These are phyloP conservation scores for Hartigia nigra DNA, from an alignment of 2,888 invertebrate species.

Conservation along the genomic window DNA sequence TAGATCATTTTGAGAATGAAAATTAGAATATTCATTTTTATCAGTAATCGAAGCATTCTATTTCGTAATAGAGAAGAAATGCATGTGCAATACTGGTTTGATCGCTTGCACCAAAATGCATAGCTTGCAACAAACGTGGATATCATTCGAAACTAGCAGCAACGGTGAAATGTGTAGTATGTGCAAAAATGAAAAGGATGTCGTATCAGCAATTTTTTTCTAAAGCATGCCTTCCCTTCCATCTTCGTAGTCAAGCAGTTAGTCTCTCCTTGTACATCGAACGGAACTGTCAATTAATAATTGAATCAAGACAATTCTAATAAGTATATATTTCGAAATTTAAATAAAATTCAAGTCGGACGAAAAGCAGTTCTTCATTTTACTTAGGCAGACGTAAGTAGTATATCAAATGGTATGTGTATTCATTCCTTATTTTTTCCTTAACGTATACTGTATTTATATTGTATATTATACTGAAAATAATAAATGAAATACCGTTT, in stretches of 20 bases:
- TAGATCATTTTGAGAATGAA: background rate
- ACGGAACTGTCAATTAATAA: background rate
- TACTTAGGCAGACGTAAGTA: background rate
- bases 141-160: constrained; percentile 15
- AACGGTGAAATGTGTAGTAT: constrained; percentile 40
- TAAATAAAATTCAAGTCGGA: background rate
- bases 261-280: background rate
- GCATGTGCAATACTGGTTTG: background rate
- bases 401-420: background rate
- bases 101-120: constrained; percentile 15
- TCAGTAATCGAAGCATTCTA: background rate
- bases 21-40: background rate
- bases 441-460: background rate
- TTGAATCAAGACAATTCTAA: background rate
- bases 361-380: background rate
- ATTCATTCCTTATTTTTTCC: background rate
- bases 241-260: background rate
- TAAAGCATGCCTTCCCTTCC: constrained; percentile 21
- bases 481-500: background rate
- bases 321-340: background rate
- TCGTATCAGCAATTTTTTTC: constrained; percentile 50
- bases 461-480: background rate
- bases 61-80: background rate
- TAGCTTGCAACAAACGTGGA: constrained; percentile 20
- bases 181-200: constrained; percentile 49